A percentile compares a stretch with the other conserved stretches of the same genome.
Evolutionary conservation across 2,888 invertebrate species (phyloP).

Genomic region (Agelastica alni): DNA sequence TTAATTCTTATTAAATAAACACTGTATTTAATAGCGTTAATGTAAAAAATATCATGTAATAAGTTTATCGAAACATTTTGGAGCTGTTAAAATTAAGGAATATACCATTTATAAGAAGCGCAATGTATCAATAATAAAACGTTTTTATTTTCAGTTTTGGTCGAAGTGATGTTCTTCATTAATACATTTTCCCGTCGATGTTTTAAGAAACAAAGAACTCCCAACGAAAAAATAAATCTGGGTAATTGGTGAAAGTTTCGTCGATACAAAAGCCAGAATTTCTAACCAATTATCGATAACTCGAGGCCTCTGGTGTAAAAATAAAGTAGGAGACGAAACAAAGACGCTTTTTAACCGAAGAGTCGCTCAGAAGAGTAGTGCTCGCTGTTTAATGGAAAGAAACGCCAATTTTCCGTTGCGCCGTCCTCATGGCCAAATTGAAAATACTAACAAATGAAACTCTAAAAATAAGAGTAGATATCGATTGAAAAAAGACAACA

Average conservation of each 20-base stretch:
- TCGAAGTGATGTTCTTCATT: slow-evolving; percentile 4
- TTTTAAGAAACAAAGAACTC: slow-evolving; percentile 24
- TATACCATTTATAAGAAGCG: too few relatives aligned
- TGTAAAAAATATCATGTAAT: too few relatives aligned
- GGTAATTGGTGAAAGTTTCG: slow-evolving; percentile 35
- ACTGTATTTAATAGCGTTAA: too few relatives aligned
- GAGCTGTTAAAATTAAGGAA: too few relatives aligned
- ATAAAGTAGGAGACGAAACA: slow-evolving; percentile 49
- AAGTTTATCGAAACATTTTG: too few relatives aligned
- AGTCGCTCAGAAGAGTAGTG: slow-evolving; percentile 38
- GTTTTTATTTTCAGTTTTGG: background rate
- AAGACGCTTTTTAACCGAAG: slow-evolving; percentile 45
- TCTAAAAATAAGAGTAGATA: slow-evolving; percentile 53
- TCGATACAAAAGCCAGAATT: slow-evolving; percentile 44
- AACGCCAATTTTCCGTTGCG: slow-evolving; percentile 40
- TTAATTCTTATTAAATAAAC: too few relatives aligned
- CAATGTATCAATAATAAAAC: background rate
- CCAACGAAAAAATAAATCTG: slow-evolving; percentile 30
- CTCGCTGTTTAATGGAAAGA: slow-evolving; percentile 27
- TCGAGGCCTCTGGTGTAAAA: slow-evolving; percentile 49
- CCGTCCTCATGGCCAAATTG: slow-evolving; percentile 46
- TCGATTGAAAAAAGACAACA: slow-evolving; percentile 58
- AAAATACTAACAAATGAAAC: slow-evolving; percentile 55
- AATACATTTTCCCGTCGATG: slow-evolving; percentile 12
- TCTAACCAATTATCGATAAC: slow-evolving; percentile 52